phyloP scores from a whole-genome alignment of 2,888 invertebrate species.

The Cataglyphis cursor region DNA sequence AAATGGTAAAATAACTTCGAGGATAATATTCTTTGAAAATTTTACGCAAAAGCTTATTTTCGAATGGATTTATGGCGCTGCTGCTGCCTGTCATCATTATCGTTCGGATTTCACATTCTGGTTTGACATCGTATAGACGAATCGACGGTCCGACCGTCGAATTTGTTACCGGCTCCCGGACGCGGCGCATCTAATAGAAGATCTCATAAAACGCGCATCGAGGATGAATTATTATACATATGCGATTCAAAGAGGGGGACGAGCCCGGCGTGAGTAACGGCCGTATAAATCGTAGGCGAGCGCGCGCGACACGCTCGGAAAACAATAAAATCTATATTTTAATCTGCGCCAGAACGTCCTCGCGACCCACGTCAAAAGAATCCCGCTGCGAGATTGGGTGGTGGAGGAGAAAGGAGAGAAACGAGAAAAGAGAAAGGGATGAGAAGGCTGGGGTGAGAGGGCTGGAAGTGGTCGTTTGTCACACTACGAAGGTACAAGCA shows the following conservation, averaged over 20 bases:
- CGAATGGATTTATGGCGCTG: constrained; percentile 56
- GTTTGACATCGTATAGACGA: constrained; percentile 49
- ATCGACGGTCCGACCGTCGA: constrained; percentile 61
- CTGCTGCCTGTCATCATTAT: constrained; percentile 61
- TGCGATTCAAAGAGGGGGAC: constrained; percentile 72
- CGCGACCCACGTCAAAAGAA: constrained; percentile 66
- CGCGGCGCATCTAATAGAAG: constrained; percentile 76
- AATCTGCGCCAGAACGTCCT: constrained; percentile 79
- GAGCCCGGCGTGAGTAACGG: constrained; percentile 80
- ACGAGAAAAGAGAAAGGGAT: constrained; percentile 49
- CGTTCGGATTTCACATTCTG: constrained; percentile 38
- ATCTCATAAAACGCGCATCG: constrained; percentile 79
- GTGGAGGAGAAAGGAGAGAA: constrained; percentile 58
- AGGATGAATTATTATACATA: constrained; percentile 80
- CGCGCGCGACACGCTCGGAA: constrained; percentile 76
- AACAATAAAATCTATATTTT: constrained; percentile 86
- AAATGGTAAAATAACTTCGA: not conserved
- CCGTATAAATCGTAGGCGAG: constrained; percentile 81
- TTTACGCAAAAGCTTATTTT: constrained; percentile 37
- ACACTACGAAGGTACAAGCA: constrained; percentile 67
- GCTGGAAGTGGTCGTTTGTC: constrained; percentile 80
- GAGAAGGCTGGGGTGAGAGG: constrained; percentile 39
- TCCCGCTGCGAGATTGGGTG: constrained; percentile 68
- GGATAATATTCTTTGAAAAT: constrained; percentile 45
- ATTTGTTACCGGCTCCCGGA: constrained; percentile 70